Evolutionary conservation across 2,888 invertebrate species (phyloP), one percentile per base, ranked within the genome.

Genomic region (Tinea pellionella): DNA sequence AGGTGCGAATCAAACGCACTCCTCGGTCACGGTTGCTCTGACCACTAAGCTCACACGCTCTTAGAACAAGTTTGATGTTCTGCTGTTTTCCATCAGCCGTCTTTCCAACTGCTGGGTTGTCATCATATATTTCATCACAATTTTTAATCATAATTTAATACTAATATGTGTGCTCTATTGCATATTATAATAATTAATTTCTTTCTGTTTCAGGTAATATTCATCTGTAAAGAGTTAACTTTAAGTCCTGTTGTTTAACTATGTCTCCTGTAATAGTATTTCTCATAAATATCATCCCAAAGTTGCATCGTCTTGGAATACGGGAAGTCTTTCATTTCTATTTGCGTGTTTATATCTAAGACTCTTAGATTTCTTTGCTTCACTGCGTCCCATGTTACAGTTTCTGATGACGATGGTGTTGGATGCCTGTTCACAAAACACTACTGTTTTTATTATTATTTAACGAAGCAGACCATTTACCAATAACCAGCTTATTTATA

Each of bases 281-380:
- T 79, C n/a, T 83, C 76, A 64, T 82, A 86, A 42, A 85, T 68
- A 15, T 77, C 74, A 59, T 80, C 75, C 86, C 86, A 86, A 67
- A 78, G 65, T 16, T 67, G 66, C 11, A 65, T 61, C 0, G 68
- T 63, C 15, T 61, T 65, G 0, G 63, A 60, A 63, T 74, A 66
- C 0, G 81, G 79, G 63, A 74, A 77, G 30, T 73, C 73, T 19
- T 63, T 65, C 81, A 85, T 82, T 59, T 64, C 66, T 59, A 73
- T 53, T 29, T 77, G 72, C 0, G 65, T 62, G n/a, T 67, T 68
- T 57, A 86, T 82, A 65, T 78, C 72, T 41, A 83, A 67, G 4
- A 83, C 61, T 0, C 74, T 74, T 8, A 70, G 71, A 37, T 69
- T 65, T 13, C 68, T 64, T 0, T 68, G 62, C 11, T 68, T 69